Evolutionary conservation across 2,113 vertebrate genomes (phyloP).

Genomic region (Phaetusa simplex): DNA sequence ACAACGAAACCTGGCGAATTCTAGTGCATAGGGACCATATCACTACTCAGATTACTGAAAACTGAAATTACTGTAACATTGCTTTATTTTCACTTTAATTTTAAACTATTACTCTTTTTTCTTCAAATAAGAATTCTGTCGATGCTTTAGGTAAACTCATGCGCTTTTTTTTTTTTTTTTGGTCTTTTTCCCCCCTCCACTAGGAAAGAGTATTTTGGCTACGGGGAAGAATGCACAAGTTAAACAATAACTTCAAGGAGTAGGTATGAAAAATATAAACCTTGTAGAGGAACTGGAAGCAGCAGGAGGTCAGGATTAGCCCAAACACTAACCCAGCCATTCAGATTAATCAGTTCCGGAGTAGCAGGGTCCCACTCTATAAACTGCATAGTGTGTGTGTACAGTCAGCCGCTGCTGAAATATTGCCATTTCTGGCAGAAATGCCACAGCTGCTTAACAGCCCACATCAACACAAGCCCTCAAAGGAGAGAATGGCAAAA

Average conservation of each 20-base stretch:
- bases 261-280: background rate
- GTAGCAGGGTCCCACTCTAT: background rate
- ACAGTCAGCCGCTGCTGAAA: background rate
- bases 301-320: background rate
- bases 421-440: background rate
- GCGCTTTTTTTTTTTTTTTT: background rate
- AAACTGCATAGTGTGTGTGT: background rate
- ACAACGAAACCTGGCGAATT: background rate
- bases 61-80: background rate
- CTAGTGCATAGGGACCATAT: background rate
- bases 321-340: background rate
- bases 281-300: background rate
- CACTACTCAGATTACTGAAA: background rate
- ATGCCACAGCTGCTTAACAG: background rate
- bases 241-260: slow-evolving; percentile 6
- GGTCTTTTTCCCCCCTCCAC: fast-evolving
- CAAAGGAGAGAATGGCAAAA: background rate
- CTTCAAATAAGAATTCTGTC: background rate
- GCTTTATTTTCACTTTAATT: background rate
- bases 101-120: background rate
- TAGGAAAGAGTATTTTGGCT: background rate
- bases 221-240: background rate
- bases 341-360: background rate
- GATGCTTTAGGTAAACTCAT: background rate
- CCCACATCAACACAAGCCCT: background rate